A percentile compares a stretch with the other conserved stretches of the same genome.
Evolutionary conservation across 1,140 invertebrate genomes (phyloP).

Genomic region (Atta colombica): DNA sequence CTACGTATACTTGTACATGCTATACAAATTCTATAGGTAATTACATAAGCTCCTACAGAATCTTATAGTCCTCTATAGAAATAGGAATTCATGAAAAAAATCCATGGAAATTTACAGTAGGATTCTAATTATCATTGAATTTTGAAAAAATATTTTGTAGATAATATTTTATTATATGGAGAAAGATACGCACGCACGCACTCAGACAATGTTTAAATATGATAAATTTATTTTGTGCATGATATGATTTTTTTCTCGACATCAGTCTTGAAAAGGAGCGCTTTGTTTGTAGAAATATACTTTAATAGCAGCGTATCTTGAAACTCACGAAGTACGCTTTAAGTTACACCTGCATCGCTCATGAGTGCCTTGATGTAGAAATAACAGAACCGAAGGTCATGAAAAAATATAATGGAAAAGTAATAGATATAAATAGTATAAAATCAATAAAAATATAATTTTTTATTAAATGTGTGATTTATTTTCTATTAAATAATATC

Average conservation of each 20-base stretch:
- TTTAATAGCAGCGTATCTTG: conserved; percentile 20
- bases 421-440: neutral
- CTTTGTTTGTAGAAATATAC: conserved; percentile 40
- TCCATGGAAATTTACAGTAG: too few species aligned
- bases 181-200: neutral
- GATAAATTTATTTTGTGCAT: neutral
- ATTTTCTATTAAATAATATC: too few species aligned
- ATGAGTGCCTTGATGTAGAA: neutral
- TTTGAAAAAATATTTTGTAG: neutral
- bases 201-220: neutral
- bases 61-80: too few species aligned
- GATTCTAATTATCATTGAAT: neutral
- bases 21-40: too few species aligned
- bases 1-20: too few species aligned
- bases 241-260: neutral
- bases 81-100: too few species aligned
- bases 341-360: conserved; percentile 4
- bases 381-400: neutral
- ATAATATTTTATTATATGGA: neutral
- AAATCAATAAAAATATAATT: too few species aligned
- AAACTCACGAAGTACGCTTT: neutral
- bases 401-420: neutral
- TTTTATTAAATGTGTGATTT: too few species aligned
- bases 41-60: too few species aligned
- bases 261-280: neutral